phyloP scores from a whole-genome alignment of 2,797 vertebrate genomes.

The Distichodus sexfasciatus region DNA sequence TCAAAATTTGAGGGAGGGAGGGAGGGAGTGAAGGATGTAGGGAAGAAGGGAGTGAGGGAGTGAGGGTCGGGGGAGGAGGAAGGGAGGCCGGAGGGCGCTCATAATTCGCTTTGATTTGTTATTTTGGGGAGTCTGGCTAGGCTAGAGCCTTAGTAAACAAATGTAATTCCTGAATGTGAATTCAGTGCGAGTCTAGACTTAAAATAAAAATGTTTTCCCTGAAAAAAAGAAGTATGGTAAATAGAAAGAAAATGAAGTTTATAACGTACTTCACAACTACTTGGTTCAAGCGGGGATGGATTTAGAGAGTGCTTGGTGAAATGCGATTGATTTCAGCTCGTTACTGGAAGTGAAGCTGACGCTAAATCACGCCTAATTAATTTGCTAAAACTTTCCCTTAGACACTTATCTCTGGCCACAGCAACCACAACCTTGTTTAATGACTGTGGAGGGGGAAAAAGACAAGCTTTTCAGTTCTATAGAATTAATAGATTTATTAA shows the following conservation, averaged over 20 bases:
- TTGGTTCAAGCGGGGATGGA: constrained; percentile 1
- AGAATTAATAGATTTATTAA: neutral
- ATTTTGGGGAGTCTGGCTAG: neutral
- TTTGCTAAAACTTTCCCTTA: constrained; percentile 49
- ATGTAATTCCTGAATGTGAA: neutral
- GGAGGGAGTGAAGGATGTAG: no score
- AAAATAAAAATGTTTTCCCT: neutral
- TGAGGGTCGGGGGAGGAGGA: no score
- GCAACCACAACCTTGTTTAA: constrained; percentile 39
- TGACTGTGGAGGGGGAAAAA: constrained; percentile 24
- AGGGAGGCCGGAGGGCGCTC: no score
- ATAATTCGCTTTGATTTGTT: neutral
- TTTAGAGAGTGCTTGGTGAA: constrained; percentile 25
- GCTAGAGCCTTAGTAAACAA: neutral
- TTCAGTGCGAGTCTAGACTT: neutral
- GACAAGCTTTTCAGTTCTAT: neutral
- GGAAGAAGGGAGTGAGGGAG: no score
- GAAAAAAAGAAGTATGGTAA: no score
- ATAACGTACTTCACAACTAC: no score
- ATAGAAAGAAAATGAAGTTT: no score
- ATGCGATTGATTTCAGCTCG: constrained; percentile 42
- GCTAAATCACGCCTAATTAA: constrained; percentile 56
- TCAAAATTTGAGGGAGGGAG: no score
- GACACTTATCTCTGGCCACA: constrained; percentile 48
- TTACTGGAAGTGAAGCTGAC: constrained; percentile 36